A percentile compares a stretch with the other conserved stretches of the same genome.
Conservation (phyloP, 2,797 vertebrate species). For the Eulemur mongoz region DNA sequence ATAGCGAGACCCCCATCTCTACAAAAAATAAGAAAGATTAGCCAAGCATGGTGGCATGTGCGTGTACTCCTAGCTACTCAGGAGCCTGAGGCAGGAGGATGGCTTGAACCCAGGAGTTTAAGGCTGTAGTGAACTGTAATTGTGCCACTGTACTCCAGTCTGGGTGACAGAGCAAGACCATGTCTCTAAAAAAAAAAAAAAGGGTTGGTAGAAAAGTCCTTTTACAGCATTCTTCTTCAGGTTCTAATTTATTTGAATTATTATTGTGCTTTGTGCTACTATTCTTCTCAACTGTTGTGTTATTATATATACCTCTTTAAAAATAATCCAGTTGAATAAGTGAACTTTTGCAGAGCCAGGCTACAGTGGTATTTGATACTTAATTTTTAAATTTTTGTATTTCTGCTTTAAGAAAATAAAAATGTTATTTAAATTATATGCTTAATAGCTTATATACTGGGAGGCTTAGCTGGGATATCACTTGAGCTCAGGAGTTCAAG, state of each 20-base stretch:
- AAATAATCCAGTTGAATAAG: slow-evolving; percentile 18
- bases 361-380: not conserved
- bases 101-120: not conserved
- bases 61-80: not conserved
- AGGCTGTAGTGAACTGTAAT: not conserved
- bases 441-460: not conserved
- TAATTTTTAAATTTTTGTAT: not conserved
- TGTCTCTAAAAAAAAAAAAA: not conserved
- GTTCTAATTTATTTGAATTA: not conserved
- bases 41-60: not conserved
- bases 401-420: not conserved
- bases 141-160: not conserved
- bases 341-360: not conserved
- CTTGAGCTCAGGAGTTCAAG: too few relatives aligned
- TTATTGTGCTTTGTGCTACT: not conserved
- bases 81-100: not conserved
- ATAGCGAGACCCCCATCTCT: not conserved
- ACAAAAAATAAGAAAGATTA: not conserved
- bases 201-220: not conserved
- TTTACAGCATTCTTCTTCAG: not conserved
- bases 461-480: too few relatives aligned
- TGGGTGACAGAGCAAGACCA: not conserved
- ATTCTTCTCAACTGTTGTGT: not conserved
- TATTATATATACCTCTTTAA: not conserved
- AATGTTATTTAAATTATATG: not conserved